Conservation (phyloP, 1,140 invertebrate genomes). For the Notospermus geniculatus region DNA sequence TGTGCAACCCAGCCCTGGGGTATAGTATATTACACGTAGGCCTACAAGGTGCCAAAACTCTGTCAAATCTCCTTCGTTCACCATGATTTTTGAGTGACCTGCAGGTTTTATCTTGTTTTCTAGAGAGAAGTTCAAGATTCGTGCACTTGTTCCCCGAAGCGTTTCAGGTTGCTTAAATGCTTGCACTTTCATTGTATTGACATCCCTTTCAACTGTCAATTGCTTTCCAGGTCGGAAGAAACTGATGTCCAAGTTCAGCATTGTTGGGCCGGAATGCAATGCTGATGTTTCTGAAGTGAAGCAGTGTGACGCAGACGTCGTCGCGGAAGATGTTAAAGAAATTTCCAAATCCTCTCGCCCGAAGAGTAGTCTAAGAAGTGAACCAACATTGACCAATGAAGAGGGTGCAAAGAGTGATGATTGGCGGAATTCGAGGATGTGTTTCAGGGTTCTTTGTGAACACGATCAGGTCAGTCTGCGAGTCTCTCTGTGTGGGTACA, state of each 20-base stretch:
- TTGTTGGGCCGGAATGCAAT: conserved; percentile 17
- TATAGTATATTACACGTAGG: no score
- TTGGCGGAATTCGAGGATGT: conserved; percentile 15
- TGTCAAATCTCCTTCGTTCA: no score
- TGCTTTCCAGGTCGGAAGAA: conserved; percentile 1
- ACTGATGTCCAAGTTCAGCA: conserved; percentile 16
- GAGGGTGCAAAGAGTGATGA: not conserved
- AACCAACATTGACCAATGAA: not conserved
- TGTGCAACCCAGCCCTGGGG: no score
- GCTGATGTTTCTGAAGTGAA: not conserved
- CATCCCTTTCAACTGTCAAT: no score
- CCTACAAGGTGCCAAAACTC: no score
- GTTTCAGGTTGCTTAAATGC: not conserved
- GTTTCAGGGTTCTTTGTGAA: conserved; percentile 24
- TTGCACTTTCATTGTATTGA: not conserved
- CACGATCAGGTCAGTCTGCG: conserved; percentile 16
- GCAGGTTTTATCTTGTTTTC: no score
- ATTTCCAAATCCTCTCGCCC: not conserved
- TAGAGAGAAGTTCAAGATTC: not conserved
- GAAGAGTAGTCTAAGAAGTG: not conserved
- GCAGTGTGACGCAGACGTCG: not conserved
- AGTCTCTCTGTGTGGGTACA: no score
- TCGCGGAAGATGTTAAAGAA: conserved; percentile 2
- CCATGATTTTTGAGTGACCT: no score
- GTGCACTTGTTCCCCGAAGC: not conserved